Evolutionary conservation across 2,888 invertebrate genomes (phyloP).

Genomic region (Drosophila anomelani): DNA sequence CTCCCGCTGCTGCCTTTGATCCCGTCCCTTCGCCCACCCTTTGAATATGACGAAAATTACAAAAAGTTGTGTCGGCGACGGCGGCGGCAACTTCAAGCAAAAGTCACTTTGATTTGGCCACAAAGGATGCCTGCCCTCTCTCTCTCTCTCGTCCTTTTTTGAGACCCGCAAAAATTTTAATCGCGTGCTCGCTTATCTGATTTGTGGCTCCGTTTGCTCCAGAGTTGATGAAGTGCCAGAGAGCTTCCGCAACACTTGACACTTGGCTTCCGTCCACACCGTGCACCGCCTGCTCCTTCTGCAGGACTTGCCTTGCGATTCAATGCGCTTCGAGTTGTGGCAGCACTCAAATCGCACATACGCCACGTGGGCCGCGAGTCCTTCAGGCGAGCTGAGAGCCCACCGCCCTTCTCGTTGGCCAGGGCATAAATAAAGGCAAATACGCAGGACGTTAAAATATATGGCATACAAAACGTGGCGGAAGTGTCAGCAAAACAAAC

Average conservation of each 20-base stretch:
- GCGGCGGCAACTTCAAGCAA: slow-evolving; percentile 64
- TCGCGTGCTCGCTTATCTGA: slow-evolving; percentile 66
- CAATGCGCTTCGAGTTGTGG: slow-evolving; percentile 60
- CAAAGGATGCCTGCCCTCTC: slow-evolving; percentile 13
- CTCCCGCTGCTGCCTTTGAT: slow-evolving; percentile 62
- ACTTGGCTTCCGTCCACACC: slow-evolving; percentile 52
- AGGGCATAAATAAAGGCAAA: slow-evolving; percentile 70
- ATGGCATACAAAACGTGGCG: slow-evolving; percentile 66
- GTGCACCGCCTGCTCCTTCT: slow-evolving; percentile 4
- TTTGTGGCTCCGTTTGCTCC: slow-evolving; percentile 58
- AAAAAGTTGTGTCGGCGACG: slow-evolving; percentile 52
- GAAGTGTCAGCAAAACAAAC: slow-evolving; percentile 64
- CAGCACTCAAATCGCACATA: slow-evolving; percentile 63
- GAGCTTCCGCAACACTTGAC: slow-evolving; percentile 72
- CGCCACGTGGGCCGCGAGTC: slow-evolving; percentile 47
- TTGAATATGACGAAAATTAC: slow-evolving; percentile 65
- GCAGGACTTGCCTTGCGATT: slow-evolving; percentile 50
- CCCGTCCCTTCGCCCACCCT: slow-evolving; percentile 10
- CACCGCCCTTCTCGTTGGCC: slow-evolving; percentile 19
- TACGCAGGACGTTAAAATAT: slow-evolving; percentile 59
- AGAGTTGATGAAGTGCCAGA: slow-evolving; percentile 76
- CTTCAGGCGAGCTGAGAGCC: not conserved
- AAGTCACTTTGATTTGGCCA: slow-evolving; percentile 48
- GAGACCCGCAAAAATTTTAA: slow-evolving; percentile 44
- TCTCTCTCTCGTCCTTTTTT: not conserved